phyloP scores from a whole-genome alignment of 2,797 vertebrate genomes.

The Danio choprae region DNA sequence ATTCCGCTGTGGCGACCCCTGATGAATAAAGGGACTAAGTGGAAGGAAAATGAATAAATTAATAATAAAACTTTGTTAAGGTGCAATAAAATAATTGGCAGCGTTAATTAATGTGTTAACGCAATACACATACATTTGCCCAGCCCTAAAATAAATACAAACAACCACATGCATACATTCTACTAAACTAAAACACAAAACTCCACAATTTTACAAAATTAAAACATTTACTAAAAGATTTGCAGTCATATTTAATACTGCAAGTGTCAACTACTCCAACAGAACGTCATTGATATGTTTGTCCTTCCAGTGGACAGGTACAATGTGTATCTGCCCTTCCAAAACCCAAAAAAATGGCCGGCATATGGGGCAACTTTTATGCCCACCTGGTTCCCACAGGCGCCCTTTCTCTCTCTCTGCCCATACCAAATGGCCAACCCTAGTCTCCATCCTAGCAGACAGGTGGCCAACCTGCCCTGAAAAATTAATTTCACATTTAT shows the following conservation, averaged over 20 bases:
- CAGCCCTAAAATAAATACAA: no score
- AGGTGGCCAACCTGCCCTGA: conserved; percentile 71
- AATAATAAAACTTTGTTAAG: no score
- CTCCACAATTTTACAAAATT: no score
- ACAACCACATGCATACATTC: no score
- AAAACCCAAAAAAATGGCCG: conserved; percentile 49
- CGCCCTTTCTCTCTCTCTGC: conserved; percentile 52
- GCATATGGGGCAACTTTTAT: conserved; percentile 71
- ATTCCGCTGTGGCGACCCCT: no score
- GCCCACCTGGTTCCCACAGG: conserved; percentile 68
- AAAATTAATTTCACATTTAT: conserved; percentile 68
- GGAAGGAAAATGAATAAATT: no score
- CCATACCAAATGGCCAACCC: conserved; percentile 64
- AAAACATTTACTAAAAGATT: no score
- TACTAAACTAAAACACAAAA: no score
- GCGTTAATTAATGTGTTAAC: no score
- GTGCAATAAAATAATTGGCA: no score
- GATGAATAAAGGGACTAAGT: no score
- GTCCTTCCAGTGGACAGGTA: conserved; percentile 45
- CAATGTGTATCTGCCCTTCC: conserved; percentile 55
- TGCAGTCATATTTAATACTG: conserved; percentile 6
- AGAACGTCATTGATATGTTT: conserved; percentile 49
- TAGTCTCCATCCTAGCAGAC: conserved; percentile 68
- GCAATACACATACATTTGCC: no score
- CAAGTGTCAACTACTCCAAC: background rate